Evolutionary conservation across 1,140 invertebrate species (phyloP).

Genomic region (Akabosia matsudoensis): DNA sequence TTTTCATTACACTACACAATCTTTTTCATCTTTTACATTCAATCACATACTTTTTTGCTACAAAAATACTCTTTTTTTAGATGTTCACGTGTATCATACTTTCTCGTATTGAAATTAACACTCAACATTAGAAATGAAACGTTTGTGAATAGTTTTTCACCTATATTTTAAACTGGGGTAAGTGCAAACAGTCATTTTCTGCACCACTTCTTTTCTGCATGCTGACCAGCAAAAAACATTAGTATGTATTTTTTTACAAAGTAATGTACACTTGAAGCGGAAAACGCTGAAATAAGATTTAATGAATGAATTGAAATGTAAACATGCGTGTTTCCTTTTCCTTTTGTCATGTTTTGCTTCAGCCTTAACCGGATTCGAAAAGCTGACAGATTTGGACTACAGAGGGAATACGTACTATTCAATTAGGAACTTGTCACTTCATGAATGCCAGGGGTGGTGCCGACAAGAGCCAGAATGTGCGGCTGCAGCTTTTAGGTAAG

Average conservation of each 20-base stretch:
- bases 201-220: constrained; percentile 6
- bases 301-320: not conserved
- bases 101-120: not conserved
- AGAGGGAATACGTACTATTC: constrained; percentile 86
- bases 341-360: not conserved
- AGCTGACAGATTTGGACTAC: constrained; percentile 87
- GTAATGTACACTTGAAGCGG: not conserved
- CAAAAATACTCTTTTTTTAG: not conserved
- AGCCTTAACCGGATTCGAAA: constrained; percentile 79
- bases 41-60: not conserved
- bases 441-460: constrained; percentile 93
- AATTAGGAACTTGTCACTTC: constrained; percentile 83
- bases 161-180: not conserved
- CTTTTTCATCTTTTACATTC: not conserved
- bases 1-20: not conserved
- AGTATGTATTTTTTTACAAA: no score
- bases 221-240: constrained; percentile 8
- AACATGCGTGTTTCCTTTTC: constrained; percentile 21
- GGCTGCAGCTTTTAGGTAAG: constrained; percentile 75
- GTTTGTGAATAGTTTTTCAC: constrained; percentile 16
- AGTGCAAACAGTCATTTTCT: not conserved
- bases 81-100: not conserved
- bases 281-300: not conserved
- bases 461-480: constrained; percentile 85
- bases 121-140: not conserved